Percentiles rank a stretch among this genome's conserved stretches.
phyloP scores from a whole-genome alignment of 2,113 vertebrate species.

The zebrafish (Danio rerio) region DNA sequence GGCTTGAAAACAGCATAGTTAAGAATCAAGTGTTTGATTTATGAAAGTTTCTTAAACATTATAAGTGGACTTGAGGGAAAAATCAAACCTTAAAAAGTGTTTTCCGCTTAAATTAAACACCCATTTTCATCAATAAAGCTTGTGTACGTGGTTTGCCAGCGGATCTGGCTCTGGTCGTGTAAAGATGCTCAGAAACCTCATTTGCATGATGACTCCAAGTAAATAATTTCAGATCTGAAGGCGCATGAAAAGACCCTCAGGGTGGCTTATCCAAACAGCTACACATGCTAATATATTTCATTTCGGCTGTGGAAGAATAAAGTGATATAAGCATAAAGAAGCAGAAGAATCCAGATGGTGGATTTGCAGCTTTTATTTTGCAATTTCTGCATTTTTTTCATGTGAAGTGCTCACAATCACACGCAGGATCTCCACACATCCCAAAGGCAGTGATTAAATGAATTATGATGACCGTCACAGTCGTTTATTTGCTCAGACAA shows the following conservation, averaged over 20 bases:
- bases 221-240: conserved; percentile 12
- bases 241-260: conserved; percentile 7
- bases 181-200: neutral
- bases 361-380: conserved; percentile 49
- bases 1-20: neutral
- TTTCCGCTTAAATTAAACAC: neutral
- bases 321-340: conserved; percentile 2
- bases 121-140: neutral
- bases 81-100: neutral
- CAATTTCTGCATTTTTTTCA: conserved; percentile 29
- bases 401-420: conserved; percentile 35
- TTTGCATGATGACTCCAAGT: conserved; percentile 26
- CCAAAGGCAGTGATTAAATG: neutral
- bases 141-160: neutral
- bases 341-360: conserved; percentile 34
- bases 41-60: neutral
- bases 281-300: conserved; percentile 18
- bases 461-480: conserved; percentile 52
- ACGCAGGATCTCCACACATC: neutral
- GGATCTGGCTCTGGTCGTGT: neutral
- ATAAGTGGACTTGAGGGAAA: conserved; percentile 2
- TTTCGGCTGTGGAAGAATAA: neutral
- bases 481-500: conserved; percentile 44
- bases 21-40: neutral
- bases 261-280: conserved; percentile 24